Conservation (phyloP, 2,113 vertebrate species). For the Vimba vimba region DNA sequence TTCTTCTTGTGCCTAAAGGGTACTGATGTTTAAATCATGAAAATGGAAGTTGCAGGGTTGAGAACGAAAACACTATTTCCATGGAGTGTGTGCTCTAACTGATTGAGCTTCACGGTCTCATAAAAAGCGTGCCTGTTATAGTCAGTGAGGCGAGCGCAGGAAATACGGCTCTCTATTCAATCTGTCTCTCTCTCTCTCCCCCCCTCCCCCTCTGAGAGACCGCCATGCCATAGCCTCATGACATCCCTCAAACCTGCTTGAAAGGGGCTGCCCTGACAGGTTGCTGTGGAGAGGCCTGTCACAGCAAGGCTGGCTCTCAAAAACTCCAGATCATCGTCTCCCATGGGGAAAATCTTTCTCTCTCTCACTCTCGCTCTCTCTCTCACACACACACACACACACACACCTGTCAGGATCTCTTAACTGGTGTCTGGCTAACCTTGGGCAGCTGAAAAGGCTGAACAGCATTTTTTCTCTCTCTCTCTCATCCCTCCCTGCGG, state of each 20-base stretch:
- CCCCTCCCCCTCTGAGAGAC: conserved; percentile 24
- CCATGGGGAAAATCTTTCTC: conserved; percentile 33
- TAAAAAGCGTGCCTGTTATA: conserved; percentile 55
- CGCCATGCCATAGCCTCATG: conserved; percentile 37
- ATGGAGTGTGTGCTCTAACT: conserved; percentile 6
- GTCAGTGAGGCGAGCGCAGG: conserved; percentile 45
- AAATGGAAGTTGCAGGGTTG: background rate
- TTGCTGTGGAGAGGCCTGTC: conserved; percentile 39
- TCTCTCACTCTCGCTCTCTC: conserved; percentile 23
- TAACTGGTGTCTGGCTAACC: conserved; percentile 48
- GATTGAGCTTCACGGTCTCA: conserved; percentile 39
- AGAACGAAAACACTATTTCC: background rate
- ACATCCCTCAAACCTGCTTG: conserved; percentile 45
- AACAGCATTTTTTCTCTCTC: conserved; percentile 28
- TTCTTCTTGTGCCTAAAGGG: background rate
- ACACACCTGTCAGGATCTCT: conserved; percentile 63
- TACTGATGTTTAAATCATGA: background rate
- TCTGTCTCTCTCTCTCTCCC: conserved; percentile 16
- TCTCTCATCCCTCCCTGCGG: conserved; percentile 67
- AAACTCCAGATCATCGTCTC: conserved; percentile 46
- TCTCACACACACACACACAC: conserved; percentile 51
- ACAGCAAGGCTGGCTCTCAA: conserved; percentile 16
- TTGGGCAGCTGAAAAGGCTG: conserved; percentile 57
- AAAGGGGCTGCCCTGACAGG: conserved; percentile 46
- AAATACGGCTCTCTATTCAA: conserved; percentile 47